Evolutionary conservation across 1,140 invertebrate species (phyloP).

Genomic region (Sycophila sp.): DNA sequence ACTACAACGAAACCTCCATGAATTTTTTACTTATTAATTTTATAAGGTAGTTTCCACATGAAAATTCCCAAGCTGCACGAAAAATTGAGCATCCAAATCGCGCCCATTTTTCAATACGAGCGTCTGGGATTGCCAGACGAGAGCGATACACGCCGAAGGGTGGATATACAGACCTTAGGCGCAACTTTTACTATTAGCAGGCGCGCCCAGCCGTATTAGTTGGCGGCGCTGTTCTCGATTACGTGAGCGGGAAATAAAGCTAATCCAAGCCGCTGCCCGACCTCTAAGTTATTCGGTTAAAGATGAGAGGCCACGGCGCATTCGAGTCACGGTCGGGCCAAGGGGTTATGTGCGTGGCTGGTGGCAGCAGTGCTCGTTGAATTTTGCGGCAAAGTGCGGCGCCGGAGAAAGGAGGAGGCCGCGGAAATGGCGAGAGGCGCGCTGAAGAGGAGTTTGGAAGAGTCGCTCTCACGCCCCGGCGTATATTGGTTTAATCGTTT

Average conservation of each 20-base stretch:
- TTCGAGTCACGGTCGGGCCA: conserved; percentile 9
- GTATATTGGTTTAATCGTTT: conserved; percentile 38
- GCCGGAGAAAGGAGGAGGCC: neutral
- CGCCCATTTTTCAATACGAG: too few species aligned
- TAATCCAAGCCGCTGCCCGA: neutral
- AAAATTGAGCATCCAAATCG: too few species aligned
- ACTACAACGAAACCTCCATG: too few species aligned
- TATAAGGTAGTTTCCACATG: too few species aligned
- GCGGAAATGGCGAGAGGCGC: neutral
- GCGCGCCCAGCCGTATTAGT: conserved; percentile 14
- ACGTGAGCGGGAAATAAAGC: conserved; percentile 19
- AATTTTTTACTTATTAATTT: too few species aligned
- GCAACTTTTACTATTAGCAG: conserved; percentile 25
- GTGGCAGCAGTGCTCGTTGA: neutral
- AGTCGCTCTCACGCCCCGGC: neutral
- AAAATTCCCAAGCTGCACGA: too few species aligned
- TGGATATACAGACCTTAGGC: neutral
- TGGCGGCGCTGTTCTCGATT: conserved; percentile 1
- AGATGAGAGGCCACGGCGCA: conserved; percentile 7
- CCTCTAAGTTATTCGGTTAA: conserved; percentile 15
- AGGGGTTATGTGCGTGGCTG: neutral
- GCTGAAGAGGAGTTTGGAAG: neutral
- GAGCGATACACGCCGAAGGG: too few species aligned
- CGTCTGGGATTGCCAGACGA: too few species aligned
- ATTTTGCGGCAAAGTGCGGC: conserved; percentile 2